Evolutionary conservation across 2,797 vertebrate genomes (phyloP).

Genomic region (Labeo calbasu): DNA sequence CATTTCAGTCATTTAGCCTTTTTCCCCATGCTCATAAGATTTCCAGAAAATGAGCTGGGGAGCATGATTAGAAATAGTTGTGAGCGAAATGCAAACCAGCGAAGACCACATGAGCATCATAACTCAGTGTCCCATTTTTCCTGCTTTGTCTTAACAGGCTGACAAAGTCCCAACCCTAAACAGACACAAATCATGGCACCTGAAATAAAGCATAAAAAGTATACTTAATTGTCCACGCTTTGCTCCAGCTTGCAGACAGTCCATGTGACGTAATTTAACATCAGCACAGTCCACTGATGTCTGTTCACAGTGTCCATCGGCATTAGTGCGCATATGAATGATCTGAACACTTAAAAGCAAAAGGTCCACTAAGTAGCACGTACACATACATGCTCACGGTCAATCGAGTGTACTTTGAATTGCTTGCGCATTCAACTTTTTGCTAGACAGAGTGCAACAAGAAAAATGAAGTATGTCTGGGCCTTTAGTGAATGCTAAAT

Average conservation of each 20-base stretch:
- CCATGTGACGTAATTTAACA: neutral
- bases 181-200: neutral
- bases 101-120: neutral
- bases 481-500: neutral
- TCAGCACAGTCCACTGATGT: neutral
- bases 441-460: neutral
- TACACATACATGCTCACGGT: neutral
- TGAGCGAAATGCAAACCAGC: neutral
- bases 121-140: neutral
- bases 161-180: neutral
- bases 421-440: neutral
- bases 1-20: neutral
- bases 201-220: neutral
- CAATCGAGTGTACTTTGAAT: conserved; percentile 6
- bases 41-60: neutral
- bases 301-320: neutral
- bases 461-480: neutral
- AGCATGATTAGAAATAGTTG: neutral
- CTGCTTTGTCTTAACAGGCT: neutral
- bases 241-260: neutral
- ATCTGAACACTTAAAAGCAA: neutral
- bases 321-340: neutral
- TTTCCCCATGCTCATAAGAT: neutral
- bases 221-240: neutral
- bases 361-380: neutral